Base-by-base conservation (phyloP, 2,797 vertebrate genomes). In the Coccyzus lansbergi region DNA sequence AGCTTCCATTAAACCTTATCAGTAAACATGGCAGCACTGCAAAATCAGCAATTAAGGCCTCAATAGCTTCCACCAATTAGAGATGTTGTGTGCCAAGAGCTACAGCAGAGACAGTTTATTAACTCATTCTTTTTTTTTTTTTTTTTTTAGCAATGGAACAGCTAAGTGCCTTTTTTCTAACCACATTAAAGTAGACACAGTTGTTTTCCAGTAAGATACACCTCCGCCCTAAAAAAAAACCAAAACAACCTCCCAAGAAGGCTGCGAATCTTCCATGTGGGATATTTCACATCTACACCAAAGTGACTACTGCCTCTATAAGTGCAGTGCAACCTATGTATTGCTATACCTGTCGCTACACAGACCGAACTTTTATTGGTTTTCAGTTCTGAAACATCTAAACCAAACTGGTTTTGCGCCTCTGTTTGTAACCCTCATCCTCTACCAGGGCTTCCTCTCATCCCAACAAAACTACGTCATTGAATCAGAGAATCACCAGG, bases 1-100 rank as follows among this genome's bases (percentile, higher is more conserved):
- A 95, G 90, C 64, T 96, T 93, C 87, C 84, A 91, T 91, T 93
- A 96, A 93, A 92, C 92, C 85, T 96, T 96, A 95, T 94, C 94
- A 94, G 95, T 95, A 95, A 97, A 95, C 94, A 95, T 44, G 68
- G 83, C 89, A 95, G 92, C 83, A 94, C 89, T 94, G 95, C 91
- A 96, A 95, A 97, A 96, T 96, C 95, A 95, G 94, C 94, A 96
- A 93, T 96, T 96, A 97, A 88, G 71, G 80, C 85, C 91, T 91
- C 94, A 94, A 93, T 94, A 94, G 92, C 85, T 94, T 91, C 76
- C 86, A 85, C 93, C 93, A 95, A 95, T 97, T 95, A 95, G 77
- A 83, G 89, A 51, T 71, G 83, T 29, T 92, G 53, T 33, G 69
- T 89, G 94, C 85, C 88, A 94, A 88, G 83, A 91, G 83, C 88